Conservation (phyloP, 2,888 invertebrate genomes). For the Ypsolopha scabrella region DNA sequence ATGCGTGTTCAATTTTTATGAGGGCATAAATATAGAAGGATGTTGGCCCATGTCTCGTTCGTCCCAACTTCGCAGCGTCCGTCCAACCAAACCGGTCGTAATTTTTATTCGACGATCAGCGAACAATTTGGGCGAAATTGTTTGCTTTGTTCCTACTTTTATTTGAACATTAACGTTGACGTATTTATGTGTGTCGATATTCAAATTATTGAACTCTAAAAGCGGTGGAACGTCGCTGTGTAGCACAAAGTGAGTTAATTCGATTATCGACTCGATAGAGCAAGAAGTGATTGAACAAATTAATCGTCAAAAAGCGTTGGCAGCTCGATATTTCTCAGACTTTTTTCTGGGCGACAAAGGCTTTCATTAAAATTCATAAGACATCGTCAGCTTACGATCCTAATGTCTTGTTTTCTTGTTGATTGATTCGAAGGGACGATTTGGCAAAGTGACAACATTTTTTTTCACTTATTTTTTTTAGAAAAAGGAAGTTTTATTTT, state of each 20-base stretch:
- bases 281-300: not conserved
- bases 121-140: constrained; percentile 64
- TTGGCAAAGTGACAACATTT: too few species aligned
- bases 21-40: constrained; percentile 51
- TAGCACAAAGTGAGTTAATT: not conserved
- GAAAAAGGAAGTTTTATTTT: too few species aligned
- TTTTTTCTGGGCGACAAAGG: not conserved
- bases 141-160: constrained; percentile 52
- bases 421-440: not conserved
- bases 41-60: constrained; percentile 16
- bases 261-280: not conserved
- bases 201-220: not conserved
- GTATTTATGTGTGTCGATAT: constrained; percentile 24
- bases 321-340: not conserved
- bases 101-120: constrained; percentile 47
- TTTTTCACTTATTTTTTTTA: too few species aligned
- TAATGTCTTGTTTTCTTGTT: constrained; percentile 33
- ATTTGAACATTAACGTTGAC: constrained; percentile 48
- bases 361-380: not conserved
- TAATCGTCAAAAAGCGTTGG: not conserved
- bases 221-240: not conserved
- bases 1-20: constrained; percentile 57
- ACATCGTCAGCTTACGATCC: constrained; percentile 31
- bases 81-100: constrained; percentile 35
- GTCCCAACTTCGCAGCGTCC: constrained; percentile 2